These are phyloP conservation scores for Raja brachyura DNA, from an alignment of 2,113 vertebrate species.

Conservation along the genomic window DNA sequence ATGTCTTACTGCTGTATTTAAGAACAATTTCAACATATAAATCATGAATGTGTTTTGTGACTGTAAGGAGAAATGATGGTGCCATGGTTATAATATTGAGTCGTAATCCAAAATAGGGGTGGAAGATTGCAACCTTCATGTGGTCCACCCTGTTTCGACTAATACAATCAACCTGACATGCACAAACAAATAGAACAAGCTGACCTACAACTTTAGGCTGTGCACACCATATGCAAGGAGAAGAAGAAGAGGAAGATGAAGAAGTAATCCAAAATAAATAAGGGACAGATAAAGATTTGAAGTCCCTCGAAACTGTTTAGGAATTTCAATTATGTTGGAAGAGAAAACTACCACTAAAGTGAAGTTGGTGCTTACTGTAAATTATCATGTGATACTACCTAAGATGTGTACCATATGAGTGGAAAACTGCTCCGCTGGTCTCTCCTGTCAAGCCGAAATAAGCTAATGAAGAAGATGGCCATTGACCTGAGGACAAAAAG, in stretches of 20 bases:
- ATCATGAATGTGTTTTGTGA: background rate
- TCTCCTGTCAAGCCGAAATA: background rate
- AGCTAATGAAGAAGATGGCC: background rate
- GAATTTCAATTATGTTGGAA: background rate
- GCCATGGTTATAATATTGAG: background rate
- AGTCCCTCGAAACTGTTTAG: background rate
- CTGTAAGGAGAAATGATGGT: background rate
- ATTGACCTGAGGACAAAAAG: background rate
- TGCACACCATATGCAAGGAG: too few relatives aligned
- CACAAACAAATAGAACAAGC: too few relatives aligned
- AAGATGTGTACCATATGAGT: background rate
- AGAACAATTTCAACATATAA: background rate
- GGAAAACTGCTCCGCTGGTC: background rate
- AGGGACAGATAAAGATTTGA: background rate
- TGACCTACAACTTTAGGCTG: too few relatives aligned
- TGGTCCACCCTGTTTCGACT: too few relatives aligned
- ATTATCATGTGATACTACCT: background rate
- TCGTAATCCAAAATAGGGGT: background rate
- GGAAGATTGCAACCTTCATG: too few relatives aligned
- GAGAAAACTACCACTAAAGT: background rate
- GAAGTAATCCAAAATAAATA: background rate
- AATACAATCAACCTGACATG: too few relatives aligned
- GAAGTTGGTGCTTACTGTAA: background rate
- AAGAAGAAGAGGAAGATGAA: too few relatives aligned
- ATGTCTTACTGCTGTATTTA: background rate